Percentiles rank a stretch among this genome's conserved stretches.
Conservation (phyloP, 2,888 invertebrate genomes). For the Rhimphoctona megacephalus region DNA sequence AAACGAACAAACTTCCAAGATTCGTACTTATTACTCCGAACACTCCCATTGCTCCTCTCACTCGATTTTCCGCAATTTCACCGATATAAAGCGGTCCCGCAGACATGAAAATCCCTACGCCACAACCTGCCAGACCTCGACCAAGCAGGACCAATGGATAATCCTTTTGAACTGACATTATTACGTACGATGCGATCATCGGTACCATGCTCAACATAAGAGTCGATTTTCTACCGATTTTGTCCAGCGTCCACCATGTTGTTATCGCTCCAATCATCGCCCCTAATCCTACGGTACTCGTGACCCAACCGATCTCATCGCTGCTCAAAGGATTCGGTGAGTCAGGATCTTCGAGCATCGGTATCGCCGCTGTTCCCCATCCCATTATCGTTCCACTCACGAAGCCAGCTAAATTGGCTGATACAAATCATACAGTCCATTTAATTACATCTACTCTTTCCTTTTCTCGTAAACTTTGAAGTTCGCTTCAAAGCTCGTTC, state of each 20-base stretch:
- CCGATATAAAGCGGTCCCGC: constrained; percentile 50
- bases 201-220: constrained; percentile 32
- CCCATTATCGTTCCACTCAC: constrained; percentile 48
- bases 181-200: constrained; percentile 25
- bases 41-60: constrained; percentile 44
- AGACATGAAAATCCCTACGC: constrained; percentile 7
- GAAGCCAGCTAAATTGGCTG: constrained; percentile 41
- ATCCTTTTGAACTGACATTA: constrained; percentile 27
- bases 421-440: not conserved
- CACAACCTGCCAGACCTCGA: constrained; percentile 47
- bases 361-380: constrained; percentile 47
- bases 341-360: constrained; percentile 27
- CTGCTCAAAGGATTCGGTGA: constrained; percentile 18
- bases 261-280: constrained; percentile 39
- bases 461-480: not conserved
- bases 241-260: constrained; percentile 23
- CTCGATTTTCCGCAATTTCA: constrained; percentile 49
- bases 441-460: not conserved
- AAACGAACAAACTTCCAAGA: constrained; percentile 33
- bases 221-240: constrained; percentile 54
- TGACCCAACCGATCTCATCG: constrained; percentile 46
- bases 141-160: constrained; percentile 27
- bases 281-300: constrained; percentile 40
- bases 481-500: not conserved
- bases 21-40: constrained; percentile 18